Base-by-base conservation (phyloP, 2,888 invertebrate genomes). In the Tachina grossa region DNA sequence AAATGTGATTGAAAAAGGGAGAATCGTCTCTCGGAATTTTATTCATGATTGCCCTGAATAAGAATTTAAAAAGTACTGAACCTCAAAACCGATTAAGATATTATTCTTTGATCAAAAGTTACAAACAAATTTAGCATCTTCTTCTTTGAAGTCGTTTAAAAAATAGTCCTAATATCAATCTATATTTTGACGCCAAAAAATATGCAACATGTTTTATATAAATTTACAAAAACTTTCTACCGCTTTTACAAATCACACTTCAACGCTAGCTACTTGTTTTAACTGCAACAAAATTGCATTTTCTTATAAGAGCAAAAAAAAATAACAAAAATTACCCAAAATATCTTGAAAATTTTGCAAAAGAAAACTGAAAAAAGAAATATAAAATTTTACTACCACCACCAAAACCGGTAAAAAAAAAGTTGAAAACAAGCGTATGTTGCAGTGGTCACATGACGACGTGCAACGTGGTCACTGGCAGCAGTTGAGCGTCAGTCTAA, bases 181-280 rank as follows among this genome's bases (percentile, higher is more conserved):
- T 31, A 31, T 31, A 31, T 4, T 3, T 22, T 4, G 4, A 31
- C 0, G 6, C n/a, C 3, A n/a, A 8, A 59, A 59, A n/a, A 6
- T 9, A 9, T 16, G 31, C n/a, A 16, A 9, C 16, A 0, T 43
- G 9, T 31, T 65, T 14, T 10, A 49, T n/a, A n/a, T 11, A 55
- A 45, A 63, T 59, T 16, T 22, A n/a, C n/a, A 59, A 8, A 68
- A 0, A 13, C 22, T 13, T 59, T 66, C 57, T 59, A 59, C 59
- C 13, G 72, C 41, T 10, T 51, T 55, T 68, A 61, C 47, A 31
- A 78, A 74, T 80, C 53, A 66, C 72, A 66, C 61, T 76, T 68
- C 4, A 6, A 51, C 14, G 61, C 11, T 14, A 65, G 65, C 31
- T 41, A 16, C 47, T 53, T 63, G 14, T 43, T 51, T 76, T 31